Conservation (phyloP, 2,113 vertebrate genomes). For the Eurystomus gularis region DNA sequence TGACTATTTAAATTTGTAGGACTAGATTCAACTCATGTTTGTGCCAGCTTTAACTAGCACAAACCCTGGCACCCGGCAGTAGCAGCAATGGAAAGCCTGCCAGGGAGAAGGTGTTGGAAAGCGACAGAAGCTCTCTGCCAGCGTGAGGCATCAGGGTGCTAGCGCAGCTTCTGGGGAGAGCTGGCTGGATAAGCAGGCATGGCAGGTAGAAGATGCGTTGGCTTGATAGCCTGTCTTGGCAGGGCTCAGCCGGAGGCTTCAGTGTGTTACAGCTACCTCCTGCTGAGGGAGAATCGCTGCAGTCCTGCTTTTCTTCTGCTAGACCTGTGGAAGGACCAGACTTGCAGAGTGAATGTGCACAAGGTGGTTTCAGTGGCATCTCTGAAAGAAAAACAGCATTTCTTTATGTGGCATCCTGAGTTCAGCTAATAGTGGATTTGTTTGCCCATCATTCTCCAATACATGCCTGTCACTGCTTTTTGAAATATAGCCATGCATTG, state of each 20-base stretch:
- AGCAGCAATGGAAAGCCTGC: constrained; percentile 30
- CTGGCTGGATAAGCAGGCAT: constrained; percentile 31
- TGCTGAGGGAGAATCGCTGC: not conserved
- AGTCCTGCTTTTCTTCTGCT: not conserved
- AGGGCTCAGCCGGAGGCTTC: not conserved
- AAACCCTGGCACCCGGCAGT: constrained; percentile 16
- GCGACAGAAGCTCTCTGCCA: constrained; percentile 43
- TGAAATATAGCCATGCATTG: not conserved
- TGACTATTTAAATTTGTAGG: constrained; percentile 63
- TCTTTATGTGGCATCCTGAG: not conserved
- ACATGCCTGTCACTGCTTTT: not conserved
- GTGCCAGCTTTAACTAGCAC: constrained; percentile 51
- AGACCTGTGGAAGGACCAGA: not conserved
- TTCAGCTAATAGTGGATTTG: not conserved
- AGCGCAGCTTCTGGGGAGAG: not conserved
- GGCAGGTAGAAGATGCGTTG: constrained; percentile 44
- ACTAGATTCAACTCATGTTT: constrained; percentile 40
- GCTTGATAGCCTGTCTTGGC: constrained; percentile 27
- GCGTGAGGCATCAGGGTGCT: not conserved
- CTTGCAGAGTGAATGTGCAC: not conserved
- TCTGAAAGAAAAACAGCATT: not conserved
- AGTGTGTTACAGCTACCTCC: not conserved
- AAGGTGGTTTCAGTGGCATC: not conserved
- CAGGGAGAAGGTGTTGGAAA: constrained; percentile 59
- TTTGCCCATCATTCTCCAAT: not conserved